These are phyloP conservation scores for Eulimnadia texana DNA, from an alignment of 1,140 invertebrate species.

Conservation along the genomic window DNA sequence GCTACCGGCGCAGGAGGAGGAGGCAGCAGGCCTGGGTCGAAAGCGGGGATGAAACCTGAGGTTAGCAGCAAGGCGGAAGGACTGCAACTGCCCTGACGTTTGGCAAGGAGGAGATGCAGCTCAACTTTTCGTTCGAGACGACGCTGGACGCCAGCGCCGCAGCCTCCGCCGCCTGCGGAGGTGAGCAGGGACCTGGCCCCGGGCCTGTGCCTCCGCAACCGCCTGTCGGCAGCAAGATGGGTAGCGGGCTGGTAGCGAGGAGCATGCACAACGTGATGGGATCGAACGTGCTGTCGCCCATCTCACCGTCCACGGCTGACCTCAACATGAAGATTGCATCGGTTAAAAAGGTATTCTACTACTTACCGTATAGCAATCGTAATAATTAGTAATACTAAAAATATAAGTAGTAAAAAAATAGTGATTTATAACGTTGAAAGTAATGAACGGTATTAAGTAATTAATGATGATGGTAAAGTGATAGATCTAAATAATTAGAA, in stretches of 20 bases:
- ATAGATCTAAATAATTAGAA: no score
- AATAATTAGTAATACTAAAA: no score
- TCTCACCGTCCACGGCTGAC: constrained; percentile 62
- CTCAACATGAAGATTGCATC: constrained; percentile 86
- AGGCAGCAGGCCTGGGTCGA: constrained; percentile 43
- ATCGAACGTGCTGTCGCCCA: constrained; percentile 38
- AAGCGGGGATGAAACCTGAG: constrained; percentile 28
- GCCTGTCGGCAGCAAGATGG: constrained; percentile 38
- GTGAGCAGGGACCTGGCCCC: neutral
- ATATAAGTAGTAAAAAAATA: no score
- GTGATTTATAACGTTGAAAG: no score
- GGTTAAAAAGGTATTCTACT: constrained; percentile 59
- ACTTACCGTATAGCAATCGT: neutral
- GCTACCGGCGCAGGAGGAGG: constrained; percentile 32
- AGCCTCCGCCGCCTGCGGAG: neutral
- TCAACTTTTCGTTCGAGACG: constrained; percentile 75
- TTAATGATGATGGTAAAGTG: no score
- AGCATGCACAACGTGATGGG: constrained; percentile 13
- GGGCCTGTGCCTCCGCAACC: constrained; percentile 17
- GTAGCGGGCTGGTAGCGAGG: constrained; percentile 25
- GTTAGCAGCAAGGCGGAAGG: constrained; percentile 23
- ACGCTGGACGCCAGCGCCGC: constrained; percentile 27
- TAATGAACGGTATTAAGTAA: no score
- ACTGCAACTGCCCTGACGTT: constrained; percentile 44
- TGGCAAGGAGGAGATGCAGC: constrained; percentile 66